phyloP scores from a whole-genome alignment of 2,888 invertebrate genomes.

The Belgica antarctica region DNA sequence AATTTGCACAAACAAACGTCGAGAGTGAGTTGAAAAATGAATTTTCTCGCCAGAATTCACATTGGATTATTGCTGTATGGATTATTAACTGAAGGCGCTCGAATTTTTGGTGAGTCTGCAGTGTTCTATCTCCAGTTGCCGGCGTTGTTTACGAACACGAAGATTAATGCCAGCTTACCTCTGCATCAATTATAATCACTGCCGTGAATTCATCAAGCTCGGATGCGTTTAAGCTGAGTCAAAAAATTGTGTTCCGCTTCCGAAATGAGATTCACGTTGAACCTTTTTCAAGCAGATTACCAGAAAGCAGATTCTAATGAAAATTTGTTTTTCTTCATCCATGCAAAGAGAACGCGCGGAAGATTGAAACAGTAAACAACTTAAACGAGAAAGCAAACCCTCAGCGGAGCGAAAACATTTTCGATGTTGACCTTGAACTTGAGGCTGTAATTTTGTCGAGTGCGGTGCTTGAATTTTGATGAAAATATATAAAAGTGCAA shows the following conservation, averaged over 20 bases:
- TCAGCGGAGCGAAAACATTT: background rate
- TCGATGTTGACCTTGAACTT: conserved; percentile 15
- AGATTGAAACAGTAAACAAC: background rate
- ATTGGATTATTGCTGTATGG: conserved; percentile 39
- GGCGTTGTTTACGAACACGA: background rate
- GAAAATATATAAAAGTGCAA: too few species aligned
- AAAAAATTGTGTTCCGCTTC: background rate
- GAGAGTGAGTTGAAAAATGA: conserved; percentile 32
- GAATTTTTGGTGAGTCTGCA: conserved; percentile 41
- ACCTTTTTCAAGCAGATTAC: background rate
- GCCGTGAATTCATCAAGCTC: background rate
- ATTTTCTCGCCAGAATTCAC: conserved; percentile 39
- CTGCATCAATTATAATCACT: background rate
- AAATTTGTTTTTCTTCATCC: background rate
- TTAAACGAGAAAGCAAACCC: background rate
- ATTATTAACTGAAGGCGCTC: conserved; percentile 34
- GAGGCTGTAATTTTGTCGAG: background rate
- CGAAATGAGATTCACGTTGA: background rate
- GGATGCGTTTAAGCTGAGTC: background rate
- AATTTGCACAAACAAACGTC: background rate
- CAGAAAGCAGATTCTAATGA: background rate
- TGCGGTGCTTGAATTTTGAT: too few species aligned
- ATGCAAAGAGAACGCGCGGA: too few species aligned
- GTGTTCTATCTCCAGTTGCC: background rate
- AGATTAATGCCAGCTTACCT: conserved; percentile 1